Percentiles rank a stretch among this genome's conserved stretches.
Conservation (phyloP, 2,797 vertebrate genomes). For the Hemitrygon akajei region DNA sequence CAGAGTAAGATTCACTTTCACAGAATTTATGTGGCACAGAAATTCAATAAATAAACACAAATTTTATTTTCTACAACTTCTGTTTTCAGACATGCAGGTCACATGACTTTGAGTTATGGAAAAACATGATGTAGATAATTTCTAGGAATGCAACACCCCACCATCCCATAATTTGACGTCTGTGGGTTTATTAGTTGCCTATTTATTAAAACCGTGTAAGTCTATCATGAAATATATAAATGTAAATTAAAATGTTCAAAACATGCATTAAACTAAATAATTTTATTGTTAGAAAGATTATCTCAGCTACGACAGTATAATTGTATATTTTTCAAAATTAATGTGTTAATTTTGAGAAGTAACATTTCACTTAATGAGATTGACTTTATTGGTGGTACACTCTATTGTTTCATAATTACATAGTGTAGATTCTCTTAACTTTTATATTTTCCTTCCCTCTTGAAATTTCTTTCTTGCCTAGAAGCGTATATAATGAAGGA, state of each 20-base stretch:
- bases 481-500: background rate
- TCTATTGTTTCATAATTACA: background rate
- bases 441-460: background rate
- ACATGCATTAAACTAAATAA: background rate
- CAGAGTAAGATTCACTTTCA: too few relatives aligned
- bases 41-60: too few relatives aligned
- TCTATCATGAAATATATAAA: background rate
- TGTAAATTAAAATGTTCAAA: background rate
- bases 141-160: too few relatives aligned
- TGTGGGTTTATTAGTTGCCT: slow-evolving; percentile 1
- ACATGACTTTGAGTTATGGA: too few relatives aligned
- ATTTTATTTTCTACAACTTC: too few relatives aligned
- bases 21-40: too few relatives aligned
- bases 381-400: background rate
- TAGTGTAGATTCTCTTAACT: background rate
- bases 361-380: background rate
- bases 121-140: too few relatives aligned
- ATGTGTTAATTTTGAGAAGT: background rate
- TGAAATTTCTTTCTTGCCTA: background rate
- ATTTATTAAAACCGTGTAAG: background rate
- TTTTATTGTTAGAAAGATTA: background rate
- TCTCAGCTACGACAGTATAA: background rate
- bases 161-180: too few relatives aligned
- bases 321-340: background rate
- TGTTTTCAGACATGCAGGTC: too few relatives aligned